Conservation (phyloP, 2,888 invertebrate species). For the Xylocampa areola region DNA sequence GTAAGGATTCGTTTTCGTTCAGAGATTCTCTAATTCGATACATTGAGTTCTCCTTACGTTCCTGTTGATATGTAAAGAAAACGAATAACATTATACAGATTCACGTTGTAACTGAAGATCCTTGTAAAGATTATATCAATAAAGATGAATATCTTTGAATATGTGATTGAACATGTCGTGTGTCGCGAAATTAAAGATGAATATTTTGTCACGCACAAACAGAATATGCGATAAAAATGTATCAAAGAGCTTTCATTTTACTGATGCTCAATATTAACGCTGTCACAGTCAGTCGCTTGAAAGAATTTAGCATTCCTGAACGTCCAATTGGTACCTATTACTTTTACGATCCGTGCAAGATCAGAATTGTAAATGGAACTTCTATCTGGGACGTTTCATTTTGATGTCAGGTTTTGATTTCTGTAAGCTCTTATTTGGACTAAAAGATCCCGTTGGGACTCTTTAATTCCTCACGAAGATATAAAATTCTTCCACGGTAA, state of each 20-base stretch:
- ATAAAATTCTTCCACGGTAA: conserved; percentile 59
- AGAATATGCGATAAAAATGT: conserved; percentile 32
- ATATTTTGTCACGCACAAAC: conserved; percentile 34
- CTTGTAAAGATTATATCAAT: conserved; percentile 1
- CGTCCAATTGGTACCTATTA: conserved; percentile 55
- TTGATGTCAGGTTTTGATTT: conserved; percentile 60
- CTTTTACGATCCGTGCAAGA: conserved; percentile 55
- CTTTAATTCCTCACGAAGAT: conserved; percentile 53
- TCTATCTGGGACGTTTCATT: conserved; percentile 56
- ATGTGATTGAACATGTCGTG: conserved; percentile 11
- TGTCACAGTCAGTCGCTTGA: conserved; percentile 38
- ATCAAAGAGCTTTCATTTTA: conserved; percentile 42
- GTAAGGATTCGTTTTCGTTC: no score
- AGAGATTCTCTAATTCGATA: no score
- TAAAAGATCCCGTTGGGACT: conserved; percentile 42
- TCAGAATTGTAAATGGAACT: conserved; percentile 58
- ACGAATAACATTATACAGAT: neutral
- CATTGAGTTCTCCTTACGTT: no score
- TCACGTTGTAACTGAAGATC: conserved; percentile 6
- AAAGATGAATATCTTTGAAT: conserved; percentile 24
- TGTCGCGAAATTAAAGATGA: conserved; percentile 26
- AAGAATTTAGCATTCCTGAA: conserved; percentile 54
- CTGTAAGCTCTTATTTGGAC: conserved; percentile 36
- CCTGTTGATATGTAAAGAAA: neutral
- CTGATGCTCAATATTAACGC: conserved; percentile 47